Base-by-base conservation (phyloP, 2,888 invertebrate species). In the Macaria liturata region DNA sequence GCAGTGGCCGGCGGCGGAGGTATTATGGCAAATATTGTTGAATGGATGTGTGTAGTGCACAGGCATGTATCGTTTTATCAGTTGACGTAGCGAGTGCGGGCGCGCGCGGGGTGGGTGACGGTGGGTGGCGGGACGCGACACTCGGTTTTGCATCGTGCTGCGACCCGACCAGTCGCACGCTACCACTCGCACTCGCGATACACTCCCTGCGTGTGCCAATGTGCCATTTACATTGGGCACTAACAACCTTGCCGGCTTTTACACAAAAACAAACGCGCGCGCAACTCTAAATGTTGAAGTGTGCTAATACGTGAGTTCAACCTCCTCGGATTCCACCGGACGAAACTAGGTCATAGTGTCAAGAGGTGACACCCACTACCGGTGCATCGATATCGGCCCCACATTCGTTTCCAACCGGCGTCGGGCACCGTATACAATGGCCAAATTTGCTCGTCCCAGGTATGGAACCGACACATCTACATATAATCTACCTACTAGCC, bases 131-230 rank as follows among this genome's bases (percentile, higher is more conserved):
- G 39, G 56, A 50, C 48, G 56, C 54, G 54, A 45, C 42, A 42
- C 61, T 65, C 66, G 76, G 79, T 80, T 84, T 83, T 80, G 83
- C 81, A 83, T 79, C 62, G 63, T 68, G 53, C 69, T 55, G 52
- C 49, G 51, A 52, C 74, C 68, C 47, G 73, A 65, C 83, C 83
- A 90, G 92, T 92, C 90, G 90, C 81, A 88, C 90, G 88, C 86
- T 88, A 84, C 82, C 88, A 84, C 82, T 88, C 90, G 88, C 83
- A 83, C 87, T 84, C 81, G 87, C 81, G 76, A 72, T 70, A 86
- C 83, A 82, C 72, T 72, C 79, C 71, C 68, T 69, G 68, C 71
- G 69, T 69, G 68, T 75, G 78, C 74, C 61, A 75, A 72, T 74
- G 68, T 64, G 57, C 44, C 49, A 57, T 49, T 62, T 45, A 20